These are phyloP conservation scores for Parambassis ranga DNA, from an alignment of 2,797 vertebrate species.

Conservation along the genomic window DNA sequence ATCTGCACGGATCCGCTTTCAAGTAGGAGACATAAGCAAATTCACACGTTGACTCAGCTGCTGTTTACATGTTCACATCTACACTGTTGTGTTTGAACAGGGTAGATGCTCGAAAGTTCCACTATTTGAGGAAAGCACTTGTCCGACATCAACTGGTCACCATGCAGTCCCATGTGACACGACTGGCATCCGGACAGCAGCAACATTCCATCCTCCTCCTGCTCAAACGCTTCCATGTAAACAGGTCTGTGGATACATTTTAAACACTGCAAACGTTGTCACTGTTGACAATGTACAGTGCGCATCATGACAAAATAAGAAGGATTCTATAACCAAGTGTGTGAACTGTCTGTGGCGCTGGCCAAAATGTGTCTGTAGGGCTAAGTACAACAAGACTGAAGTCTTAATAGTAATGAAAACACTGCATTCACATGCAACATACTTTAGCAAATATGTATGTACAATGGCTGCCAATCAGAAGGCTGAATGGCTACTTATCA, in stretches of 20 bases:
- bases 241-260: conserved; percentile 84
- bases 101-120: conserved; percentile 92
- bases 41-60: neutral
- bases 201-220: conserved; percentile 93
- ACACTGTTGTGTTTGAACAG: conserved; percentile 66
- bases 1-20: conserved; percentile 87
- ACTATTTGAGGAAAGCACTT: conserved; percentile 90
- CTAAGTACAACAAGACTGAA: too few species aligned
- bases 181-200: conserved; percentile 82
- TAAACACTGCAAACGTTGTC: too few species aligned
- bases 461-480: too few species aligned
- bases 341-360: too few species aligned
- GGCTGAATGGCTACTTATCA: too few species aligned
- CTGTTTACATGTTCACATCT: neutral
- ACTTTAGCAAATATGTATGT: too few species aligned
- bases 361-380: too few species aligned
- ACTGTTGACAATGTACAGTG: neutral
- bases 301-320: neutral
- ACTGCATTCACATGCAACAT: too few species aligned
- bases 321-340: neutral
- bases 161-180: conserved; percentile 88
- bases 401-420: too few species aligned
- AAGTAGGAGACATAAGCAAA: conserved; percentile 75
- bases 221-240: conserved; percentile 91
- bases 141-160: conserved; percentile 88